These are phyloP conservation scores for Platerodrilus igneus DNA, from an alignment of 2,888 invertebrate species.

Conservation along the genomic window DNA sequence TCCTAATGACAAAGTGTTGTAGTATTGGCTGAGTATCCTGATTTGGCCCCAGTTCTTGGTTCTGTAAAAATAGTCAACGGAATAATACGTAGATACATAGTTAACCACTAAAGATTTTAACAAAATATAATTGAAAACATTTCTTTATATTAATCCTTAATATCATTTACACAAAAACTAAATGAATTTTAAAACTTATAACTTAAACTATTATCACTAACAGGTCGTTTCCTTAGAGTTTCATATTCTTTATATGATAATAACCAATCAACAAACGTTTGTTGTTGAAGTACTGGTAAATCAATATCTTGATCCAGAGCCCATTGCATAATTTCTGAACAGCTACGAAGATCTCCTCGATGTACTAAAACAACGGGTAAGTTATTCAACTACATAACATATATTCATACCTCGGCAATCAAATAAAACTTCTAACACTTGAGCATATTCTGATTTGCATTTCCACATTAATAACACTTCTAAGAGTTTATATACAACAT, in stretches of 20 bases:
- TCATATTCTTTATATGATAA: slow-evolving; percentile 36
- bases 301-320: slow-evolving; percentile 56
- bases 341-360: slow-evolving; percentile 58
- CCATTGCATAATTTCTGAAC: slow-evolving; percentile 61
- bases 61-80: no score
- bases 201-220: background rate
- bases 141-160: background rate
- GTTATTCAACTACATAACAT: background rate
- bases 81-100: no score
- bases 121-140: no score
- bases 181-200: slow-evolving; percentile 12
- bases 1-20: no score
- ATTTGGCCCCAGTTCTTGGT: no score
- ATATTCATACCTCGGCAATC: slow-evolving; percentile 59
- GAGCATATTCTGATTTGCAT: slow-evolving; percentile 55
- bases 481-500: slow-evolving; percentile 60
- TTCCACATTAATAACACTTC: slow-evolving; percentile 59
- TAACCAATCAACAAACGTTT: slow-evolving; percentile 56
- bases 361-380: slow-evolving; percentile 49
- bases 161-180: background rate
- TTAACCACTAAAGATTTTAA: no score
- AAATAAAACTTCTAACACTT: slow-evolving; percentile 58
- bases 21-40: no score
- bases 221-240: background rate
- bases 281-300: slow-evolving; percentile 55